Percentiles rank a stretch among this genome's conserved stretches.
Conservation (phyloP, 2,113 vertebrate genomes). For the Grus americana region DNA sequence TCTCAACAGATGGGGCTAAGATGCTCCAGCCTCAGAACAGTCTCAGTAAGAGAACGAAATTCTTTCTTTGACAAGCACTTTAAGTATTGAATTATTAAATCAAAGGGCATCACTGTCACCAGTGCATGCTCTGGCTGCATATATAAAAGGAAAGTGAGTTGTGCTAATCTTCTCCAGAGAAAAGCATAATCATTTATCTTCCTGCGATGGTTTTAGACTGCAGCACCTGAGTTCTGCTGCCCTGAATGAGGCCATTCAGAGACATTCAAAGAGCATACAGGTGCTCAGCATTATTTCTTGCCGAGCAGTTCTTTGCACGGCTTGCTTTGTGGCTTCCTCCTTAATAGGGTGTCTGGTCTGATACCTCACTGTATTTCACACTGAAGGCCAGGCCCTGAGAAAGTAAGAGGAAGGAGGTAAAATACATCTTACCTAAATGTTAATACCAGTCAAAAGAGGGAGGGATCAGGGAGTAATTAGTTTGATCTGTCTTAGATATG, state of each 20-base stretch:
- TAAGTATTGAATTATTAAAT: background rate
- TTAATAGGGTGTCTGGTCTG: background rate
- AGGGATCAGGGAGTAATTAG: background rate
- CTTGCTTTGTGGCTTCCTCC: background rate
- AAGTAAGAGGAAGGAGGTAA: background rate
- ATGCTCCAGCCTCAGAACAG: background rate
- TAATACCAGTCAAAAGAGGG: background rate
- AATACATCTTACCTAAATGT: background rate
- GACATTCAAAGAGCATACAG: background rate
- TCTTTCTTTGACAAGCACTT: background rate
- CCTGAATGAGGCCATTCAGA: background rate
- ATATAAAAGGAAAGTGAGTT: background rate
- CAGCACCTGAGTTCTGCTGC: background rate
- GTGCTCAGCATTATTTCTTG: background rate
- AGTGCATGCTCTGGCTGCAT: background rate
- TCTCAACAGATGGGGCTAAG: background rate
- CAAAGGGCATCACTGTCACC: slow-evolving; percentile 9
- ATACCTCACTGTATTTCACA: background rate
- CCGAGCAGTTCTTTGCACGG: background rate
- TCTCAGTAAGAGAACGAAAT: background rate
- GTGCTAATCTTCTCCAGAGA: background rate
- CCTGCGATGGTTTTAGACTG: background rate
- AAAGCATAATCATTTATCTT: background rate
- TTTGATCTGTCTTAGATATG: background rate
- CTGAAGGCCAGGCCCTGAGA: background rate